Evolutionary conservation across 92 coral and sea anemone genomes (phyloP).

Genomic region (Virgularia gustaviana): DNA sequence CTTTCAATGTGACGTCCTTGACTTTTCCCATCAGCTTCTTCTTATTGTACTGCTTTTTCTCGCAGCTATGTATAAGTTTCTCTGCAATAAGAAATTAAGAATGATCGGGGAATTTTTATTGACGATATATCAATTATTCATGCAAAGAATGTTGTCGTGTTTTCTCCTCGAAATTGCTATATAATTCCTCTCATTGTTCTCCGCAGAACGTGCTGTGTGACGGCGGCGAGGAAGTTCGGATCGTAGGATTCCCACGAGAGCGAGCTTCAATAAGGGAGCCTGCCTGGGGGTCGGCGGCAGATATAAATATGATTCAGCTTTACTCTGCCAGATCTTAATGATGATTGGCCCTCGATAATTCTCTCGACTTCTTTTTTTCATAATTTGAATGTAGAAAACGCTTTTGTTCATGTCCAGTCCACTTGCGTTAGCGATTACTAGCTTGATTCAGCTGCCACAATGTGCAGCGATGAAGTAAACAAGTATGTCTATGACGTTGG

Average conservation of each 20-base stretch:
- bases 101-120: constrained; percentile 58
- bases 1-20: too few species aligned
- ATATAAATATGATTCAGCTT: constrained; percentile 56
- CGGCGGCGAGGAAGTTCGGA: constrained; percentile 31
- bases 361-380: constrained; percentile 64
- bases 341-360: constrained; percentile 53
- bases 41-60: too few species aligned
- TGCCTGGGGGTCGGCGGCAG: constrained; percentile 76
- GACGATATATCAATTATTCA: constrained; percentile 53
- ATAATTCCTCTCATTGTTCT: constrained; percentile 64
- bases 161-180: constrained; percentile 48
- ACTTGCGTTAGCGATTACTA: constrained; percentile 63
- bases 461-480: too few species aligned
- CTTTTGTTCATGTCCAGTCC: constrained; percentile 63
- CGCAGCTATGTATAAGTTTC: too few species aligned
- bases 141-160: constrained; percentile 53
- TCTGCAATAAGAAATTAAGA: too few species aligned
- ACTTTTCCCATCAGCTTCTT: too few species aligned
- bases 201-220: constrained; percentile 59
- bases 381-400: constrained; percentile 55
- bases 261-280: constrained; percentile 63
- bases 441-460: constrained; percentile 48
- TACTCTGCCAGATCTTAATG: constrained; percentile 60
- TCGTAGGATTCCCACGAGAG: constrained; percentile 41
- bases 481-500: too few species aligned